Evolutionary conservation across 2,113 vertebrate genomes (phyloP).

Genomic region (Ahaetulla prasina): DNA sequence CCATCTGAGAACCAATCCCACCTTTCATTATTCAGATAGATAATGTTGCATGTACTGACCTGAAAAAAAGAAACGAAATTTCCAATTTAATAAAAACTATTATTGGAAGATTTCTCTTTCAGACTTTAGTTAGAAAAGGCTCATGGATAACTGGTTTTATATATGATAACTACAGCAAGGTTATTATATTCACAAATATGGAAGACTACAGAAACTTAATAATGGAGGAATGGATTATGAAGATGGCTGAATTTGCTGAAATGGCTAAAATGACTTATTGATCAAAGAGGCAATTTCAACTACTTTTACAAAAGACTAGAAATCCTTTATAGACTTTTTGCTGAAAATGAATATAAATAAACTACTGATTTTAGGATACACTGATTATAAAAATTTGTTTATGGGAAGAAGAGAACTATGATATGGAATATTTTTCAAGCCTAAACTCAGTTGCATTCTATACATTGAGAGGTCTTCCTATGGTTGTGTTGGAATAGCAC

Average conservation of each 20-base stretch:
- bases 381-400: not conserved
- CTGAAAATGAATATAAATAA: not conserved
- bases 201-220: not conserved
- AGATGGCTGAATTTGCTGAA: not conserved
- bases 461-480: not conserved
- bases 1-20: constrained; percentile 56
- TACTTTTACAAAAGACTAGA: not conserved
- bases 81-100: not conserved
- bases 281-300: not conserved
- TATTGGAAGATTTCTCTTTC: not conserved
- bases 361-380: not conserved
- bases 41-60: constrained; percentile 27
- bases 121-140: not conserved
- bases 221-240: not conserved
- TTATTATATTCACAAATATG: not conserved
- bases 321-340: not conserved
- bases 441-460: constrained; percentile 7
- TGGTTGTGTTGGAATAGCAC: not conserved
- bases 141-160: not conserved
- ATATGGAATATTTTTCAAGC: constrained; percentile 7
- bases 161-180: not conserved
- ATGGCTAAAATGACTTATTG: not conserved
- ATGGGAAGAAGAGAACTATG: not conserved
- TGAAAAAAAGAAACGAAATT: not conserved
- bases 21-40: constrained; percentile 65